A percentile compares a stretch with the other conserved stretches of the same genome.
Conservation (phyloP, 2,113 vertebrate genomes). For the Pipra filicauda region DNA sequence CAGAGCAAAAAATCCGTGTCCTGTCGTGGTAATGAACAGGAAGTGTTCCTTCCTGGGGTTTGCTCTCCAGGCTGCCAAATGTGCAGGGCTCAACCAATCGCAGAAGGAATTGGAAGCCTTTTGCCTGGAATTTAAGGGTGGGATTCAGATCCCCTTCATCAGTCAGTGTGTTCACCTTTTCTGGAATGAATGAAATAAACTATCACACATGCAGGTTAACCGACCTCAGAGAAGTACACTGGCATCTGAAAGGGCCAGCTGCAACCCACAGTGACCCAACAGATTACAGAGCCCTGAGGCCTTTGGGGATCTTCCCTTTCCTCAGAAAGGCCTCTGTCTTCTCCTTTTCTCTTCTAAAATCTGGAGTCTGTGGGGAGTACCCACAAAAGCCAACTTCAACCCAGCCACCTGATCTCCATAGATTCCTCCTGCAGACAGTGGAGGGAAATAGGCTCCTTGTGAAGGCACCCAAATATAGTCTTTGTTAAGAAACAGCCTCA, state of each 20-base stretch:
- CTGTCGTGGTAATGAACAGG: background rate
- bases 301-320: background rate
- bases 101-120: background rate
- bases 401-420: background rate
- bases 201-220: background rate
- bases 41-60: background rate
- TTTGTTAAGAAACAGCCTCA: background rate
- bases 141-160: background rate
- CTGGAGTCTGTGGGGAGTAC: background rate
- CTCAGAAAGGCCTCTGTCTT: background rate
- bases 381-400: background rate
- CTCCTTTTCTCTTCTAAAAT: background rate
- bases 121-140: background rate
- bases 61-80: background rate
- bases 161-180: background rate
- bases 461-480: background rate
- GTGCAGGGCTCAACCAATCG: background rate
- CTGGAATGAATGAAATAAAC: background rate
- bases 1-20: background rate
- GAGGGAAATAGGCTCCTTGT: background rate
- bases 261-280: background rate
- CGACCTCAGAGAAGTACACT: background rate
- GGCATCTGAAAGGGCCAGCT: background rate
- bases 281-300: accelerated
- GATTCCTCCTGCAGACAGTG: background rate